Conservation (phyloP, 2,888 invertebrate species). For the Linnaemya tessellans region DNA sequence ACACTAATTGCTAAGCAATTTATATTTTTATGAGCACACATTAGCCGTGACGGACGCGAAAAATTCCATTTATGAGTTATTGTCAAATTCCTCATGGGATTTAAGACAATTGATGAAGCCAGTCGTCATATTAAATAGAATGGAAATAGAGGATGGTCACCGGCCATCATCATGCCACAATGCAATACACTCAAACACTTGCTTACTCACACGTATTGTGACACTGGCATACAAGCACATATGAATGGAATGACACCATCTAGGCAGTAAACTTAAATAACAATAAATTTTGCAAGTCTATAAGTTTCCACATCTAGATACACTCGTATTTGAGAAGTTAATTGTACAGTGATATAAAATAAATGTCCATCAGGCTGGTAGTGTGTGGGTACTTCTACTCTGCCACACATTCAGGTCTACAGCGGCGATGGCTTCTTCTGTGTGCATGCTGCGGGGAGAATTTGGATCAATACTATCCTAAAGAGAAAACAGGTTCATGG, state of each 20-base stretch:
- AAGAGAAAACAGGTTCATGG: too few relatives aligned
- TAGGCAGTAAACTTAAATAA: conserved; percentile 61
- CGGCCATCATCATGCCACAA: conserved; percentile 28
- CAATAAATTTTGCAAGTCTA: conserved; percentile 62
- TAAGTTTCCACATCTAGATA: conserved; percentile 28
- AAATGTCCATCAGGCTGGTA: background rate
- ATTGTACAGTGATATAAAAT: conserved; percentile 4
- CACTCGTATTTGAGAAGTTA: conserved; percentile 40
- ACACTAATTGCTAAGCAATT: conserved; percentile 71
- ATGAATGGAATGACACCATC: conserved; percentile 46
- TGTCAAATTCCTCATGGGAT: conserved; percentile 73
- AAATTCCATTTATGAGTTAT: conserved; percentile 72
- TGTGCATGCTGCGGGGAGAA: too few relatives aligned
- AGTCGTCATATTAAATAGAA: conserved; percentile 53
- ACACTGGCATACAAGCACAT: background rate
- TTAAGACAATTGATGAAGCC: conserved; percentile 69
- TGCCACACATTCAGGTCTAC: too few relatives aligned
- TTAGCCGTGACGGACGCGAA: conserved; percentile 70
- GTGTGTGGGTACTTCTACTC: too few relatives aligned
- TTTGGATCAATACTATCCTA: too few relatives aligned
- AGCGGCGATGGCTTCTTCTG: too few relatives aligned
- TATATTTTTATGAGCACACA: conserved; percentile 68
- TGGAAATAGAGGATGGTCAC: conserved; percentile 60
- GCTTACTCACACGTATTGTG: background rate
- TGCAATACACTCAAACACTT: conserved; percentile 22